These are phyloP conservation scores for Aplodontia rufa DNA, from an alignment of 2,113 vertebrate genomes.

Conservation along the genomic window DNA sequence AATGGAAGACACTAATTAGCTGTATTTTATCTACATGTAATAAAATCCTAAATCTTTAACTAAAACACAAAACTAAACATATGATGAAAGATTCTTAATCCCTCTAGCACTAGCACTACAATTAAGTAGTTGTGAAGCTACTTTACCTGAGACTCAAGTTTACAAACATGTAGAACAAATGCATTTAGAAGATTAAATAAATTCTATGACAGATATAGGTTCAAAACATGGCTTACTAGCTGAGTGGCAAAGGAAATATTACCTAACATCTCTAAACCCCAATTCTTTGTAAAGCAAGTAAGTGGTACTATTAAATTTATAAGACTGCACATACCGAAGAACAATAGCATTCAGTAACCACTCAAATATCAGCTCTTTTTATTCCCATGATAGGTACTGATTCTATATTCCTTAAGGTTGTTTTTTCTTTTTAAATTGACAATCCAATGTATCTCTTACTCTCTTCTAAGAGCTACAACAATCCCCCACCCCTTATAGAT, in stretches of 20 bases:
- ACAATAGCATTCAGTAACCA: background rate
- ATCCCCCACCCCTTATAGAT: background rate
- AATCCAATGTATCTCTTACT: background rate
- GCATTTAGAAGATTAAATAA: background rate
- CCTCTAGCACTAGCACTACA: background rate
- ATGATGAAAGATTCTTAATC: background rate
- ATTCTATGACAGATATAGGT: background rate
- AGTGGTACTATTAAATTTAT: background rate
- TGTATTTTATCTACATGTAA: background rate
- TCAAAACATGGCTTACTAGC: background rate
- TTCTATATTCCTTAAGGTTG: background rate
- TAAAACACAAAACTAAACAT: background rate
- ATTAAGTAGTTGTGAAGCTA: background rate
- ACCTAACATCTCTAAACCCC: background rate
- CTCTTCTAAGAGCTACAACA: background rate
- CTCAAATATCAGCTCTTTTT: background rate
- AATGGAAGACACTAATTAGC: constrained; percentile 6
- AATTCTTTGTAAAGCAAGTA: background rate
- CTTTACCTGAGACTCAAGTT: background rate
- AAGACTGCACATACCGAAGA: constrained; percentile 1
- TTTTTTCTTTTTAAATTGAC: background rate
- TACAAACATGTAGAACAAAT: background rate
- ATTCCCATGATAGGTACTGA: background rate
- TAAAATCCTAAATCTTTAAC: background rate
- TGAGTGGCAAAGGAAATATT: background rate